Evolutionary conservation across 2,113 vertebrate genomes (phyloP).

Genomic region (Sinocyclocheilus anophthalmus): DNA sequence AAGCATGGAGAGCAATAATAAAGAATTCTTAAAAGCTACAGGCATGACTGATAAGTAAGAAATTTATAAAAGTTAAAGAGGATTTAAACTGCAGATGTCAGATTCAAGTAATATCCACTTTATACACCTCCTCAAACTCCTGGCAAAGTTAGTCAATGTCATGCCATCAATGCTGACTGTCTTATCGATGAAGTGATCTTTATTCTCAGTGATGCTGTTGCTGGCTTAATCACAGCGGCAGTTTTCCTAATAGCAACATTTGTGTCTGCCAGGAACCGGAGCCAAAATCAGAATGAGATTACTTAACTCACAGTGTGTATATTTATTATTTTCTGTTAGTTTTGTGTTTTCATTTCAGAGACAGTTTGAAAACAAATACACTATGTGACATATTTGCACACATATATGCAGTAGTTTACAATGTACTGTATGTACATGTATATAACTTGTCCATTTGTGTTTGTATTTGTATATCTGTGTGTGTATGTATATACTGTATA

Average conservation of each 20-base stretch:
- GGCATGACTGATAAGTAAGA: not conserved
- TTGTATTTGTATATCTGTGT: not conserved
- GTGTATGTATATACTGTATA: not conserved
- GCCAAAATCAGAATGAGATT: constrained; percentile 29
- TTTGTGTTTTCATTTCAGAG: not conserved
- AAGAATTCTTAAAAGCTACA: not conserved
- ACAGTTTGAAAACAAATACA: not conserved
- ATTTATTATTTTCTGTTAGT: not conserved
- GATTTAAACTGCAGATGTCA: not conserved
- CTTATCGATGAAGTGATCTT: constrained; percentile 8
- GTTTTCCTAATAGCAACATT: not conserved
- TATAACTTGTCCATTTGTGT: no score
- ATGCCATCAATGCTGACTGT: not conserved
- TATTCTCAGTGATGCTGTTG: constrained; percentile 7
- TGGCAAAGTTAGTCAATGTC: not conserved
- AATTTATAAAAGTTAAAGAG: not conserved
- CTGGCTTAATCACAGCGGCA: not conserved
- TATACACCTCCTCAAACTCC: not conserved
- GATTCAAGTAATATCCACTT: not conserved
- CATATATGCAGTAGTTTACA: not conserved
- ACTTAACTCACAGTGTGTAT: not conserved
- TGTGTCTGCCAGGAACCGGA: not conserved
- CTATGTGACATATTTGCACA: not conserved
- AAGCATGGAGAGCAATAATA: not conserved
- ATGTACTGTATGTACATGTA: not conserved